Percentiles rank a stretch among this genome's conserved stretches.
Conservation (phyloP, 2,797 vertebrate species). For the Uromys caudimaculatus region DNA sequence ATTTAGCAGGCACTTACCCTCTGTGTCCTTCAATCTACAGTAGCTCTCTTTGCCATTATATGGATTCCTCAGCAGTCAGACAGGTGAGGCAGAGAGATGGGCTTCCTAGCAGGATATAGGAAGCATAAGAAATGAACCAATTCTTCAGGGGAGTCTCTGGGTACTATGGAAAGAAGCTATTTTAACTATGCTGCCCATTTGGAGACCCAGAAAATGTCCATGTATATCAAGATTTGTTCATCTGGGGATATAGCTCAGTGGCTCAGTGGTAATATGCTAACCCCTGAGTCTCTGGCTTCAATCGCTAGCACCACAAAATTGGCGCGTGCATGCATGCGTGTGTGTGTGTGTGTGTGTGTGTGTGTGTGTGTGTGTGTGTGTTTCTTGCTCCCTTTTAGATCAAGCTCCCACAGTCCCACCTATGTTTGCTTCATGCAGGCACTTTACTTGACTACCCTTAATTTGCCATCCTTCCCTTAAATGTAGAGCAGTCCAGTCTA, state of each 20-base stretch:
- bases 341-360: no score
- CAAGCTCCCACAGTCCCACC: no score
- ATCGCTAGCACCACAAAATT: neutral
- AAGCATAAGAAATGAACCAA: neutral
- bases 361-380: neutral
- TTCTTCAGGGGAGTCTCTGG: constrained; percentile 38
- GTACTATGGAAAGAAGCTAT: neutral
- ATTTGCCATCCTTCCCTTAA: neutral
- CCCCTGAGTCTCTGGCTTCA: neutral
- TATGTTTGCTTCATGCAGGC: neutral
- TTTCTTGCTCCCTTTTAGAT: neutral
- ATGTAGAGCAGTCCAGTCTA: neutral
- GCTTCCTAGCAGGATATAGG: neutral
- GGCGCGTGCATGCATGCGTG: no score
- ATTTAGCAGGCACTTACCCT: neutral
- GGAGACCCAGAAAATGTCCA: constrained; percentile 8
- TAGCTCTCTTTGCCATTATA: neutral
- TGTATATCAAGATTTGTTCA: neutral
- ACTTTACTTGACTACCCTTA: neutral
- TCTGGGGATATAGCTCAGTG: neutral
- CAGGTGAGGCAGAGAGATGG: neutral
- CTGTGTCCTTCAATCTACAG: neutral
- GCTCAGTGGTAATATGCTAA: neutral
- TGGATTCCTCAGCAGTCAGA: neutral
- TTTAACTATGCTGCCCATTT: neutral